Conservation (phyloP, 2,113 vertebrate genomes). For the Chlorocebus sabaeus region DNA sequence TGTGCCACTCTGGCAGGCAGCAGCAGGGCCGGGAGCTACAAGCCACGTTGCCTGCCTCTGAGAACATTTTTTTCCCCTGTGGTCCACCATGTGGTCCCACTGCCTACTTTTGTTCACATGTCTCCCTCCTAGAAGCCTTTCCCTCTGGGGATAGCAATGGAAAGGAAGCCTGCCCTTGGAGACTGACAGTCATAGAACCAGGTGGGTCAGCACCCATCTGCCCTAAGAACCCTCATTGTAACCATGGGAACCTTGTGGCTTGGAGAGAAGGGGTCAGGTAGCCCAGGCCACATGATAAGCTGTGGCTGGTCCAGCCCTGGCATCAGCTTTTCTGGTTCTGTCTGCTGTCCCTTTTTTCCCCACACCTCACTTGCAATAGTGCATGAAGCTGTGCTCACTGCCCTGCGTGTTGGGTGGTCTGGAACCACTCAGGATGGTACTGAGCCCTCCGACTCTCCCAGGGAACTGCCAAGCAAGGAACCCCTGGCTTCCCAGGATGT, state of each 20-base stretch:
- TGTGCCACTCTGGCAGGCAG: background rate
- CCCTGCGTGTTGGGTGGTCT: background rate
- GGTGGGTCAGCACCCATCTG: background rate
- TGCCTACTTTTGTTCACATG: background rate
- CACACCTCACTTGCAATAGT: too few species aligned
- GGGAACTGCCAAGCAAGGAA: background rate
- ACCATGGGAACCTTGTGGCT: background rate
- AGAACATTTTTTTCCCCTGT: background rate
- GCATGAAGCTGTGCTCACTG: fast-evolving
- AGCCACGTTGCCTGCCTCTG: background rate
- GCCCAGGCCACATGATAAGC: too few species aligned
- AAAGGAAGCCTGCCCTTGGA: background rate
- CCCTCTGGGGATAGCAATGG: background rate
- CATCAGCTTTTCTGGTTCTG: background rate
- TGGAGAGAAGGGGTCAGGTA: background rate
- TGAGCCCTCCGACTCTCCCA: too few species aligned
- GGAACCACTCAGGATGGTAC: too few species aligned
- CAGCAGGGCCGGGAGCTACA: background rate
- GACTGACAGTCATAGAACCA: background rate
- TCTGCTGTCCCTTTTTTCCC: background rate
- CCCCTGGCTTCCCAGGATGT: background rate
- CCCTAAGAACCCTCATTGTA: fast-evolving
- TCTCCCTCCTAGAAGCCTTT: background rate
- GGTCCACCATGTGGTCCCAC: background rate
- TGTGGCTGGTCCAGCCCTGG: background rate